Evolutionary conservation across 2,797 vertebrate genomes (phyloP).

Genomic region (Falco berigora): DNA sequence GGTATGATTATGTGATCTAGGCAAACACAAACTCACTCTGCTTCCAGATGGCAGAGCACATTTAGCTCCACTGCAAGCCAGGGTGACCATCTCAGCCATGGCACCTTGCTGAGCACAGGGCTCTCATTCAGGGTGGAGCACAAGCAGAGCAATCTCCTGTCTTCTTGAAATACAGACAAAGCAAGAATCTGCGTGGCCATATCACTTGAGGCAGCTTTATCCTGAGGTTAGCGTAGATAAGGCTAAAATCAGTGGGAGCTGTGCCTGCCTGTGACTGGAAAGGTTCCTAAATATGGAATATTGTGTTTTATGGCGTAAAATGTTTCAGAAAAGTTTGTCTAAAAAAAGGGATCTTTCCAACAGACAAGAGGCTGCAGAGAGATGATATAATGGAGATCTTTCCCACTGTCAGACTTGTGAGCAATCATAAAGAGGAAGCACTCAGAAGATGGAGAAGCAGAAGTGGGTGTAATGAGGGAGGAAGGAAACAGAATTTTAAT

Average conservation of each 20-base stretch:
- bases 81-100: not conserved
- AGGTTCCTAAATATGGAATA: not conserved
- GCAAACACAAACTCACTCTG: not conserved
- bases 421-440: constrained; percentile 16
- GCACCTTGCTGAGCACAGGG: not conserved
- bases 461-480: constrained; percentile 45
- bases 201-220: not conserved
- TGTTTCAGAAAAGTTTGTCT: not conserved
- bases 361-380: constrained; percentile 16
- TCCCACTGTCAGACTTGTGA: constrained; percentile 18
- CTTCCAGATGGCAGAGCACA: not conserved
- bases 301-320: not conserved
- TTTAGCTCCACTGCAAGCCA: not conserved
- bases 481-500: constrained; percentile 37
- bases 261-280: not conserved
- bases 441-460: constrained; percentile 24
- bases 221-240: not conserved
- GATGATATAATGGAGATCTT: constrained; percentile 34
- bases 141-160: not conserved
- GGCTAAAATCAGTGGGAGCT: not conserved
- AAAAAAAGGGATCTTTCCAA: not conserved
- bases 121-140: not conserved
- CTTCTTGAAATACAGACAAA: not conserved
- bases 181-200: not conserved
- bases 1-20: not conserved